These are phyloP conservation scores for Styela clava DNA, from an alignment of 23 tunicate genomes.

Conservation along the genomic window DNA sequence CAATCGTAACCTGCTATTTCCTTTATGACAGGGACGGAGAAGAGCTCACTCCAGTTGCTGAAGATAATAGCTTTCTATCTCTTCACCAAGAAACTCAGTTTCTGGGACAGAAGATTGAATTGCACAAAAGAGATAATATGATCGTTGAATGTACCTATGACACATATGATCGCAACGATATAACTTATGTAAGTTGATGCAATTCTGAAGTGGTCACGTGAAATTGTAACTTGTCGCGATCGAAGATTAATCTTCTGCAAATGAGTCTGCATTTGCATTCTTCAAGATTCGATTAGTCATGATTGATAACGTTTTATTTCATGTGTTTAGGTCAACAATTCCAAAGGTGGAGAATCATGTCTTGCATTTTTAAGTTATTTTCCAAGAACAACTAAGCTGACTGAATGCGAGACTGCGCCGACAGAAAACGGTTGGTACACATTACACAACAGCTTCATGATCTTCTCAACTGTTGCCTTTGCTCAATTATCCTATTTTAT, in stretches of 20 bases:
- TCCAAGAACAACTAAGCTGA: not conserved
- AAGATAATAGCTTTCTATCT: not conserved
- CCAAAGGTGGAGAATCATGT: slow-evolving; percentile 22
- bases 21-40: not conserved
- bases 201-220: not conserved
- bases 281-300: too few relatives aligned
- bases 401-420: slow-evolving; percentile 25
- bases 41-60: slow-evolving; percentile 7
- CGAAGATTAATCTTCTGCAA: too few relatives aligned
- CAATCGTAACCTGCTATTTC: too few relatives aligned
- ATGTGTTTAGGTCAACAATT: slow-evolving; percentile 19
- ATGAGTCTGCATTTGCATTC: too few relatives aligned
- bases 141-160: slow-evolving; percentile 14
- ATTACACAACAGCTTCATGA: too few relatives aligned
- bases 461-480: too few relatives aligned
- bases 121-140: slow-evolving; percentile 15
- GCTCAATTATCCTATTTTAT: too few relatives aligned
- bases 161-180: not conserved
- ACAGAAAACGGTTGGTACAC: slow-evolving; percentile 10
- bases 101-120: not conserved
- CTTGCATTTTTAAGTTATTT: slow-evolving; percentile 10
- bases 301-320: too few relatives aligned
- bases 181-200: slow-evolving; percentile 8
- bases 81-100: not conserved
- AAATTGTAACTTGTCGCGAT: not conserved